Evolutionary conservation across 1,140 invertebrate genomes (phyloP), one percentile per base, ranked within the genome.

Genomic region (Littorina saxatilis): DNA sequence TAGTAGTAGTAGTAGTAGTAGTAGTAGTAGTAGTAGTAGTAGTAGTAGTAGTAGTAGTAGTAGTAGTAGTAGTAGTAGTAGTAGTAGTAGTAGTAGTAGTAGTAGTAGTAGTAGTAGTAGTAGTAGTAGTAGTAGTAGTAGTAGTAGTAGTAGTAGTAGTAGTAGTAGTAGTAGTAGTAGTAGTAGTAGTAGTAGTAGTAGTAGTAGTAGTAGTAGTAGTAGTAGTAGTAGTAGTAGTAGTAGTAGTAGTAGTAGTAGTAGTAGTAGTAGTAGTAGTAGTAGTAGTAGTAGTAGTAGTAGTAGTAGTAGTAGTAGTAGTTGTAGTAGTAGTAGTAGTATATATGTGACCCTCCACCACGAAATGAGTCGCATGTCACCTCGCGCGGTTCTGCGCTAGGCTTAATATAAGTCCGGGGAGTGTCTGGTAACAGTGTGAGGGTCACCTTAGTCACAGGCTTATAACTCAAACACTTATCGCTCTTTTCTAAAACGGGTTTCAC

Each of bases 41-140:
- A 55, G 52, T 55, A 55, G 52, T 55, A 55, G 52, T 55, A 55
- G 52, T 55, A 55, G 52, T 55, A 55, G 52, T 55, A 55, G 52
- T 55, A 55, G 52, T 55, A 55, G 52, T 55, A 55, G 52, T 55
- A 55, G 52, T 55, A 55, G 52, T 55, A 55, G 52, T 55, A 55
- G 52, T 55, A 55, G 52, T 55, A 55, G 52, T 55, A 55, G 52
- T 55, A 55, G 52, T 55, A 55, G 52, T 55, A 55, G 52, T 55
- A 55, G 52, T 55, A 55, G 52, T 55, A 55, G 52, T 55, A 55
- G 52, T 55, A 55, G 52, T 55, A 55, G 52, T 55, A 55, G 52
- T 55, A 55, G n/a, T 55, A 55, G 52, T 55, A 55, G 52, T 55
- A 55, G 52, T 55, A 55, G 52, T 55, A 55, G 52, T 55, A 55